Percentiles rank a stretch among this genome's conserved stretches.
Conservation (phyloP, 2,113 vertebrate species). For the Ictidomys tridecemlineatus region DNA sequence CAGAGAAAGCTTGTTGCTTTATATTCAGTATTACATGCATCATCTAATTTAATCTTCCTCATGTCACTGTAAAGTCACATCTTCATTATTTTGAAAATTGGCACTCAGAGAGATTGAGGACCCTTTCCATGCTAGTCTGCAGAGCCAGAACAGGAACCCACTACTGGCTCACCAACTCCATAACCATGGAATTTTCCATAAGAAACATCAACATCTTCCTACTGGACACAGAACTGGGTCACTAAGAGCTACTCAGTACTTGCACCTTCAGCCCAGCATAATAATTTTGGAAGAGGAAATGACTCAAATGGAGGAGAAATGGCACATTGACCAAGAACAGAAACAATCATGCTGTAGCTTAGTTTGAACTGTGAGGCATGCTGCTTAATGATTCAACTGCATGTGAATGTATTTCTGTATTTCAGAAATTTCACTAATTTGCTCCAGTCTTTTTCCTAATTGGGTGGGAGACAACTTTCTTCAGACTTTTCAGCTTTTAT, state of each 20-base stretch:
- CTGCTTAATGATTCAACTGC: background rate
- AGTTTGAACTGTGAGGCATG: background rate
- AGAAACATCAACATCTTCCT: background rate
- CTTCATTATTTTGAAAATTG: slow-evolving; percentile 38
- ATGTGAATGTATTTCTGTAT: background rate
- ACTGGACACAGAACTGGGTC: background rate
- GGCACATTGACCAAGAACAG: background rate
- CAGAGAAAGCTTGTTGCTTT: background rate
- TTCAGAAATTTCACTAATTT: slow-evolving; percentile 14
- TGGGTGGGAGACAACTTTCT: background rate
- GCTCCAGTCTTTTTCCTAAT: background rate
- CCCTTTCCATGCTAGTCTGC: background rate
- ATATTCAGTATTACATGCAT: background rate
- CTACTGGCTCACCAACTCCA: background rate
- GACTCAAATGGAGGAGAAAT: background rate
- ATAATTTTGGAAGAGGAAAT: background rate
- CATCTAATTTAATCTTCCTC: slow-evolving; percentile 8
- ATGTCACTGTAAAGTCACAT: background rate
- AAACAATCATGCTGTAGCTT: background rate
- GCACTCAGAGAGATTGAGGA: background rate
- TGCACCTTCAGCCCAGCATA: background rate
- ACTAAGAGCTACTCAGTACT: background rate
- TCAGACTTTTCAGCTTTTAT: slow-evolving; percentile 10
- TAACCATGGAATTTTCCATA: background rate
- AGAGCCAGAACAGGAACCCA: background rate